These are phyloP conservation scores for Apodemia mormo DNA, from an alignment of 2,888 invertebrate species.

Conservation along the genomic window DNA sequence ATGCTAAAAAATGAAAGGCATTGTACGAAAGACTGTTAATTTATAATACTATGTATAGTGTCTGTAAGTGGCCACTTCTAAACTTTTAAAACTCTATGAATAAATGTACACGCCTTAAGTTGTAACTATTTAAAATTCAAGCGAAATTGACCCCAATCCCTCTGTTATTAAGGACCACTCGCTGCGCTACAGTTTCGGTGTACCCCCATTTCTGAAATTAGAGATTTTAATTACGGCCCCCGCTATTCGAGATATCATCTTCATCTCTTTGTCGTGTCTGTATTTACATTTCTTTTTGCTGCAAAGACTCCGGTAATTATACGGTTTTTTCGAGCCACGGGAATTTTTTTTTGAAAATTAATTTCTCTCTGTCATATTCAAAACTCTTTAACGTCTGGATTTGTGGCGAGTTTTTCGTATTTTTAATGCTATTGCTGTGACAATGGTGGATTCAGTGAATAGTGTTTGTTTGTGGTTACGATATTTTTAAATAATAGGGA, in stretches of 20 bases:
- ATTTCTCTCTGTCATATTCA: constrained; percentile 37
- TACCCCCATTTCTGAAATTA: constrained; percentile 43
- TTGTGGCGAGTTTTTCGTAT: constrained; percentile 28
- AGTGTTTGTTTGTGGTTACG: constrained; percentile 8
- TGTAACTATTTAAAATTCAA: not conserved
- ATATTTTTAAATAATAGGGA: not conserved
- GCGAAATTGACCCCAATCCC: constrained; percentile 11
- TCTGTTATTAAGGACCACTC: constrained; percentile 13
- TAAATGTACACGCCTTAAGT: not conserved
- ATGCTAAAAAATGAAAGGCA: too few relatives aligned
- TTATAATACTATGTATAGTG: too few relatives aligned
- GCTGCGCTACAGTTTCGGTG: constrained; percentile 25
- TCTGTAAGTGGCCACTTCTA: too few relatives aligned
- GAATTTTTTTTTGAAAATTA: constrained; percentile 34
- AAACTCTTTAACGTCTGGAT: constrained; percentile 34
- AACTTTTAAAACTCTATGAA: constrained; percentile 11
- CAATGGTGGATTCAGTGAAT: not conserved
- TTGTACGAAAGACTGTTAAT: too few relatives aligned
- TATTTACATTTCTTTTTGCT: constrained; percentile 42
- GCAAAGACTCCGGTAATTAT: constrained; percentile 41
- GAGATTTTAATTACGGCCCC: constrained; percentile 50
- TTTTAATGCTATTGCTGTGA: constrained; percentile 4
- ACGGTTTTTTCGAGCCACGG: constrained; percentile 34
- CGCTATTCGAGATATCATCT: constrained; percentile 42
- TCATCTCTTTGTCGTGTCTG: constrained; percentile 45